Base-by-base conservation (phyloP, 2,888 invertebrate species). In the Caprella mutica region DNA sequence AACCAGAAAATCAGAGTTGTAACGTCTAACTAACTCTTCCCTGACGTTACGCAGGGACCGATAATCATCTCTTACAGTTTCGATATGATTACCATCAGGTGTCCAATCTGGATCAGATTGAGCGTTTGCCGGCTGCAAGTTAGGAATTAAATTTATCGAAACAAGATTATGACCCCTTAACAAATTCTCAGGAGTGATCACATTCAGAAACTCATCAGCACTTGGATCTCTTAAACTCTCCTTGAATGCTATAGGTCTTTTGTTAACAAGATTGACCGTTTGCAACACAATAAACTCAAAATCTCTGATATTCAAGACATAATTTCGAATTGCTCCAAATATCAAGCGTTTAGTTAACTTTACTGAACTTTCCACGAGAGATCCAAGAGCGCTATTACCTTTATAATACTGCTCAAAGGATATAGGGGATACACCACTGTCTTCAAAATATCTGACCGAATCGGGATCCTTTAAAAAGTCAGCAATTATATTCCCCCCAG, bases 321-420 rank as follows among this genome's bases (percentile, higher is more conserved):
- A 21, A 40, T 40, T 40, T n/a, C 40, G 40, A n/a, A 8, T n/a
- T 5, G 40, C n/a, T 8, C 40, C 40, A n/a, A 5, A 40, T 17
- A 40, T 40, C 6, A 40, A 40, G n/a, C 40, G 6, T 21, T 40
- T 40, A 5, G 40, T 40, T n/a, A 40, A 8, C n/a, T 40, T 40
- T 21, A 40, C 40, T n/a, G 17, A 40, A n/a, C 17, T 8, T 40
- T 40, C 40, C 6, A 40, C 40, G 17, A 40, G 6, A 8, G 40
- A 40, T 6, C n/a, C 40, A 5, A 40, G 8, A 24, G 21, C 12
- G 26, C 48, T 48, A 26, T 27, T 21, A 3, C 48, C 48, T 23
- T 48, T 48, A 48, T 48, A 26, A 48, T 24, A 43, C n/a, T 48
- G 48, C 2, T 48, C 48, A 24, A 23, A 48, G 2, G 26, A 24